Conservation (phyloP, 2,888 invertebrate species). For the Heteropelma amictum region DNA sequence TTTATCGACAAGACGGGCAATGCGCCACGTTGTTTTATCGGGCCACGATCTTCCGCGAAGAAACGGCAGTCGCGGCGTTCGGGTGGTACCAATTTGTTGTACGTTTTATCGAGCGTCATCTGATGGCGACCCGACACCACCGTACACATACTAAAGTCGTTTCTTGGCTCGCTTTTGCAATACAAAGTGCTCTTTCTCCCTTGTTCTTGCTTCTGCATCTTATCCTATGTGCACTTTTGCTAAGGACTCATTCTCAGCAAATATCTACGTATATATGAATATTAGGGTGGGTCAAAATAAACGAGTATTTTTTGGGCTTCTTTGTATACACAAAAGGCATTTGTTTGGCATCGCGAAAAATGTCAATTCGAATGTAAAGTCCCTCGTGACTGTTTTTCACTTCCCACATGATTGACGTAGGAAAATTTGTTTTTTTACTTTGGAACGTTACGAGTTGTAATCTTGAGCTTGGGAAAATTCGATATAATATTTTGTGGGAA, state of each 20-base stretch:
- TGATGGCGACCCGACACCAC: conserved; percentile 76
- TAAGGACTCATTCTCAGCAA: conserved; percentile 1
- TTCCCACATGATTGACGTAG: too few species aligned
- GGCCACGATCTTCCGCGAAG: conserved; percentile 69
- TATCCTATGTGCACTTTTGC: conserved; percentile 19
- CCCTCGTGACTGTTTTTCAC: too few species aligned
- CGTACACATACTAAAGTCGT: conserved; percentile 2
- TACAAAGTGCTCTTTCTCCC: conserved; percentile 14
- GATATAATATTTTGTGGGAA: too few species aligned
- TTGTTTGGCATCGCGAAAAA: too few species aligned
- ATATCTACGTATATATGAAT: background rate
- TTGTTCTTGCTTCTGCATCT: conserved; percentile 18
- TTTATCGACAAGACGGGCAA: conserved; percentile 72
- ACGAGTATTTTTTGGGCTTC: too few species aligned
- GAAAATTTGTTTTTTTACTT: too few species aligned
- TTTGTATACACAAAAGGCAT: too few species aligned
- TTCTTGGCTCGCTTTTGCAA: conserved; percentile 16
- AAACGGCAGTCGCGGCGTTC: conserved; percentile 70
- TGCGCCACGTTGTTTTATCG: conserved; percentile 64
- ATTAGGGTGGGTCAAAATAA: too few species aligned
- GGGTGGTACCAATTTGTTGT: conserved; percentile 78
- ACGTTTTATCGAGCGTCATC: conserved; percentile 76
- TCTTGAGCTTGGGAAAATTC: too few species aligned
- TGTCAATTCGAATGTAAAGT: too few species aligned
- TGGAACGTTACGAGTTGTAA: too few species aligned